Evolutionary conservation across 2,113 vertebrate species (phyloP), one percentile per base, ranked within the genome.

Genomic region (Ochotona curzoniae): DNA sequence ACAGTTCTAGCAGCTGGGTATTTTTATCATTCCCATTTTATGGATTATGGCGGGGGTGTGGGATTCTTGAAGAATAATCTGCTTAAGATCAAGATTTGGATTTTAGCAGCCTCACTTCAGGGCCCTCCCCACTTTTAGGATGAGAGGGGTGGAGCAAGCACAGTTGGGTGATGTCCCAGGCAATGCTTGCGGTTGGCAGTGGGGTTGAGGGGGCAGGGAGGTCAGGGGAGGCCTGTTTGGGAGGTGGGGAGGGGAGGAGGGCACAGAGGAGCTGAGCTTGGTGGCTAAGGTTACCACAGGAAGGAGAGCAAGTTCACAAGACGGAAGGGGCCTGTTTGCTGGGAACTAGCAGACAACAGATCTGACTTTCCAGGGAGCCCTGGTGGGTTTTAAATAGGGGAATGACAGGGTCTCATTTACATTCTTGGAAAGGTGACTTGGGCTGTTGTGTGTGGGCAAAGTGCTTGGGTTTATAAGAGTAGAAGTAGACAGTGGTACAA

Each of bases 391-490:
- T 86, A 63, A 71, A 44, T 73, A 64, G 71, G n/a, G 12, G 23
- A 57, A 21, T 57, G 80, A 74, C 32, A 18, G 35, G 44, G 74
- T 87, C 57, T 47, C 70, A 84, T 85, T 88, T 54, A n/a, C 20
- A 60, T 49, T 89, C 90, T 92, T 83, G 26, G 70, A 87, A 76
- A 90, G n/a, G 76, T 94, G 8, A 76, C 35, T 74, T 35, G 28
- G 35, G 70, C 70, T 2, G 0, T 23, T 11, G 1, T 47, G 30
- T 87, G 26, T 38, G 82, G 60, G 82, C 63, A 47, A 74, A 32
- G 30, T 38, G 78, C 74, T 3, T 28, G 64, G n/a, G 0, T 2
- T 23, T 78, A 71, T 54, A 47, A 44, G 67, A 35, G 38, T 49
- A n/a, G 83, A 57, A 30, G 67, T 30, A 66, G 28, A 60, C 23